Evolutionary conservation across 2,797 vertebrate genomes (phyloP).

Genomic region (Neopelma chrysocephalum): DNA sequence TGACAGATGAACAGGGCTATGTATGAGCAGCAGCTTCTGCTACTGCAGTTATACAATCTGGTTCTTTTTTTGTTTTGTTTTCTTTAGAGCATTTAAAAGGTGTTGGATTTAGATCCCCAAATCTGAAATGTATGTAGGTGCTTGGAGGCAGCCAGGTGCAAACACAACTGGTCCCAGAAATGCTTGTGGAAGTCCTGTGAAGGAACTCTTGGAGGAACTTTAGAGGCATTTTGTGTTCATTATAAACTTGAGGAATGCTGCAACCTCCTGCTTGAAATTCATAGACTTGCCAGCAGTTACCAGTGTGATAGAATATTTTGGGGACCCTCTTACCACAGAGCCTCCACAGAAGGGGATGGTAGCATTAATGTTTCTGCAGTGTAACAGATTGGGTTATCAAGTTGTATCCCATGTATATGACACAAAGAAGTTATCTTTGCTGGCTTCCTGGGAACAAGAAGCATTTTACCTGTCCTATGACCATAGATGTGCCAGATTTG

Average conservation of each 20-base stretch:
- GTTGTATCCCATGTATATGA: not conserved
- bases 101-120: not conserved
- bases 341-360: not conserved
- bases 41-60: rapidly evolving
- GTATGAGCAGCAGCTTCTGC: not conserved
- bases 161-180: not conserved
- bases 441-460: not conserved
- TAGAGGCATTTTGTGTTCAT: not conserved
- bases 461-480: not conserved
- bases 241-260: not conserved
- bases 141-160: rapidly evolving
- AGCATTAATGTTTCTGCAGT: not conserved
- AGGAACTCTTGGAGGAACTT: not conserved
- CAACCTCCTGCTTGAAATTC: not conserved
- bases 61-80: not conserved
- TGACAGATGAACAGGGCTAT: not conserved
- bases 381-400: not conserved
- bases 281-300: not conserved
- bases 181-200: not conserved
- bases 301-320: not conserved
- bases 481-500: too few species aligned
- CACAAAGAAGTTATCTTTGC: not conserved
- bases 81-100: not conserved
- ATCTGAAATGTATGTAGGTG: not conserved
- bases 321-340: not conserved